A percentile compares a stretch with the other conserved stretches of the same genome.
phyloP scores from a whole-genome alignment of 2,113 vertebrate species.

The Forbesichthys papilliferus region DNA sequence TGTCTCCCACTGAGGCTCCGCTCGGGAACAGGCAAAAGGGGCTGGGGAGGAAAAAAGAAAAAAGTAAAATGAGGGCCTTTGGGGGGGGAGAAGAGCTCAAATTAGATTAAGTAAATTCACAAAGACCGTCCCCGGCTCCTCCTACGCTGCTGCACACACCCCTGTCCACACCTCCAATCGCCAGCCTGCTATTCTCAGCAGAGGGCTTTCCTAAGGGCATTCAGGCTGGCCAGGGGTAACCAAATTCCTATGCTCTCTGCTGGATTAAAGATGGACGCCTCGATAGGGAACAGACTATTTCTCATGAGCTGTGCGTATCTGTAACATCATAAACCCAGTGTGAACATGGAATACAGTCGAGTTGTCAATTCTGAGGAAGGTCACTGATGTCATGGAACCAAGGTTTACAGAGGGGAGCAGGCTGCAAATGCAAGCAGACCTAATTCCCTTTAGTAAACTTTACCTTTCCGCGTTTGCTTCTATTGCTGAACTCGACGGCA shows the following conservation, averaged over 20 bases:
- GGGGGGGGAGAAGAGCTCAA: constrained; percentile 62
- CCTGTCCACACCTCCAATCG: constrained; percentile 65
- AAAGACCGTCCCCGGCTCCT: constrained; percentile 71
- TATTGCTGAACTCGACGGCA: constrained; percentile 36
- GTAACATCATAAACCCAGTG: constrained; percentile 59
- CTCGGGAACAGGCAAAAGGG: constrained; percentile 53
- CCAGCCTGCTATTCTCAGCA: constrained; percentile 66
- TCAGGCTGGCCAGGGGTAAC: constrained; percentile 61
- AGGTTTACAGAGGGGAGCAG: not conserved
- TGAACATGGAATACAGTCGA: constrained; percentile 36
- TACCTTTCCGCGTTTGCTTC: constrained; percentile 54
- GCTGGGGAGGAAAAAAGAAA: constrained; percentile 20
- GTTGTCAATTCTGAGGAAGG: constrained; percentile 9
- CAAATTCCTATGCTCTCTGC: constrained; percentile 68
- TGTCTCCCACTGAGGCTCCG: constrained; percentile 50
- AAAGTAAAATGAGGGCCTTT: constrained; percentile 8
- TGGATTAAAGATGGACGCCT: constrained; percentile 69
- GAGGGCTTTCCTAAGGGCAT: constrained; percentile 73
- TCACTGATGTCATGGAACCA: not conserved
- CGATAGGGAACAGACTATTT: constrained; percentile 37
- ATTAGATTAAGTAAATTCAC: constrained; percentile 79
- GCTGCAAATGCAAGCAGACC: not conserved
- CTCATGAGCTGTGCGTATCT: constrained; percentile 61
- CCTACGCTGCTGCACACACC: constrained; percentile 65
- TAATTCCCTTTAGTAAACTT: constrained; percentile 11